Base-by-base conservation (phyloP, 1,140 invertebrate species). In the Antheraea pernyi region DNA sequence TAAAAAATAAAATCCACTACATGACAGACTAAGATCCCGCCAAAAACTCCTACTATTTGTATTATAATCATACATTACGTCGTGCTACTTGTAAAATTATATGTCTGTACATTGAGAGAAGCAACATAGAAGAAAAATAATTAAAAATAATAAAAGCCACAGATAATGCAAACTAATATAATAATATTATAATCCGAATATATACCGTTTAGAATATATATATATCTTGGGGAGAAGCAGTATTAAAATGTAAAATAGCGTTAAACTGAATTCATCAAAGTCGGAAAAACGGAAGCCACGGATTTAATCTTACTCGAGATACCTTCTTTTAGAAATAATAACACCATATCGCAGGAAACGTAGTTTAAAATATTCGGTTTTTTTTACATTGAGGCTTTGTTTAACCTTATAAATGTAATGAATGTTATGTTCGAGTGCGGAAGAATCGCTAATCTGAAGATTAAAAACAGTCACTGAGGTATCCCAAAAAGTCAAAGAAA, bases 201-300 rank as follows among this genome's bases (percentile, higher is more conserved):
- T 53, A 53, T 53, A 13, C 46, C 46, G 46, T 53, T 53, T n/a
- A 30, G 4, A 2, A 30, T 30, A 4, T 53, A n/a, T 2, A 53
- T 53, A 53, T 53, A 53, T 53, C 16, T 13, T 13, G 46, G 5
- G 16, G 13, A 11, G 13, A 53, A 53, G 16, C 46, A 10, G 46
- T 53, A 53, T 53, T 11, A 10, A 53, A 53, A 53, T 53, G 46
- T 53, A 53, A 53, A 53, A 53, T 53, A 53, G 46, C 46, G 46
- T 53, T 6, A 53, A 53, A 53, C 46, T 53, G 46, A 53, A 53
- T 53, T 53, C 46, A 53, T 53, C 46, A 53, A 53, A 53, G 46
- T 53, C 46, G 46, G 46, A 53, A 53, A 53, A 53, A 13, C 46
- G 10, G 16, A 53, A 53, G 46, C 46, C 16, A 6, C 13, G 16